phyloP scores from a whole-genome alignment of 2,797 vertebrate species.

The Macroramphosus scolopax region DNA sequence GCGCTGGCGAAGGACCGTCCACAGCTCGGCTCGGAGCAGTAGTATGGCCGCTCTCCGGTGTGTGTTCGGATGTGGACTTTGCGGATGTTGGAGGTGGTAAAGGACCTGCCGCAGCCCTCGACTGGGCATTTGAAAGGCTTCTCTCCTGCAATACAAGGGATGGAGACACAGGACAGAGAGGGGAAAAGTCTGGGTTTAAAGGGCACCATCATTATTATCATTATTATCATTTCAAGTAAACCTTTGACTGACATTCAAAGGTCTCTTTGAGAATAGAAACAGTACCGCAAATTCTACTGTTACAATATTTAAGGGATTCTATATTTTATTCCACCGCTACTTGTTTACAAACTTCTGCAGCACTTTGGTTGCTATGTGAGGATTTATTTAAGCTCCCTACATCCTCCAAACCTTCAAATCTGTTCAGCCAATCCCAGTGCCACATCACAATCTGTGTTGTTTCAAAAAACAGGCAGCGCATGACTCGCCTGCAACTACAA shows the following conservation, averaged over 20 bases:
- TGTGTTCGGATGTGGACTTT: slow-evolving; percentile 99
- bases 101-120: slow-evolving; percentile 95
- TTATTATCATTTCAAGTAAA: too few species aligned
- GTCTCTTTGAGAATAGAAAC: too few species aligned
- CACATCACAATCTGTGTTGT: slow-evolving; percentile 1
- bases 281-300: too few species aligned
- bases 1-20: slow-evolving; percentile 97
- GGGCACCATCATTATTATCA: neutral
- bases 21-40: slow-evolving; percentile 96
- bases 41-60: slow-evolving; percentile 97
- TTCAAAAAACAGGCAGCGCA: slow-evolving; percentile 5
- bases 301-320: too few species aligned
- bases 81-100: slow-evolving; percentile 98
- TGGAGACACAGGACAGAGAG: neutral
- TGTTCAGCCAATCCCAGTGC: slow-evolving; percentile 2
- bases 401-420: neutral
- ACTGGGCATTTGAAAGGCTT: slow-evolving; percentile 97
- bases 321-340: too few species aligned
- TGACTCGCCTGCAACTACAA: neutral
- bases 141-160: slow-evolving; percentile 82
- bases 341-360: too few species aligned
- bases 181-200: neutral
- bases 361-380: neutral
- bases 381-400: neutral
- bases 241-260: too few species aligned